These are phyloP conservation scores for Polyommatus icarus DNA, from an alignment of 2,888 invertebrate species.

Conservation along the genomic window DNA sequence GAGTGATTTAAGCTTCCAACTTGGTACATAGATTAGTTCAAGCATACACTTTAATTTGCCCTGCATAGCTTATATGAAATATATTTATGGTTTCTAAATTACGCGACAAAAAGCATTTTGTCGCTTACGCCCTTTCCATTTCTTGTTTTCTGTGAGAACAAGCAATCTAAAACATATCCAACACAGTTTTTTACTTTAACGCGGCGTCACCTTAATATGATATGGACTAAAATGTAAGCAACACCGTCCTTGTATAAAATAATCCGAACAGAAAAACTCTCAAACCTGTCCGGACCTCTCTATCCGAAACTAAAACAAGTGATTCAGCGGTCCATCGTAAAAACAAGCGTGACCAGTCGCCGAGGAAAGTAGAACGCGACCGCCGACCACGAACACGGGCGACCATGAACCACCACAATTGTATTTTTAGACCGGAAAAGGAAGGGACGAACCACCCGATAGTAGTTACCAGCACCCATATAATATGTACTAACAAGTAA, in stretches of 20 bases:
- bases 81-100: too few species aligned
- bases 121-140: too few species aligned
- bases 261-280: neutral
- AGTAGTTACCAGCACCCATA: neutral
- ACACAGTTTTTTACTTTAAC: too few species aligned
- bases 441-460: neutral
- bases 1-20: too few species aligned
- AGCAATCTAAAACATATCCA: too few species aligned
- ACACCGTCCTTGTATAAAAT: neutral
- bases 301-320: constrained; percentile 18
- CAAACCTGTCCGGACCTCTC: constrained; percentile 10
- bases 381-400: neutral
- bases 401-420: neutral
- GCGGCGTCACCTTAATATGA: neutral
- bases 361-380: constrained; percentile 13
- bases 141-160: too few species aligned
- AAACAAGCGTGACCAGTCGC: constrained; percentile 9
- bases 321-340: neutral
- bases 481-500: too few species aligned
- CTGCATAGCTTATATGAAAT: too few species aligned
- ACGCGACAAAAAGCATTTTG: too few species aligned
- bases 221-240: neutral
- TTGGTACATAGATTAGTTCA: too few species aligned
- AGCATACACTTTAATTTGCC: too few species aligned
- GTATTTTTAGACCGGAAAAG: neutral